Conservation (phyloP, 2,888 invertebrate genomes). For the Saturnia japonica region DNA sequence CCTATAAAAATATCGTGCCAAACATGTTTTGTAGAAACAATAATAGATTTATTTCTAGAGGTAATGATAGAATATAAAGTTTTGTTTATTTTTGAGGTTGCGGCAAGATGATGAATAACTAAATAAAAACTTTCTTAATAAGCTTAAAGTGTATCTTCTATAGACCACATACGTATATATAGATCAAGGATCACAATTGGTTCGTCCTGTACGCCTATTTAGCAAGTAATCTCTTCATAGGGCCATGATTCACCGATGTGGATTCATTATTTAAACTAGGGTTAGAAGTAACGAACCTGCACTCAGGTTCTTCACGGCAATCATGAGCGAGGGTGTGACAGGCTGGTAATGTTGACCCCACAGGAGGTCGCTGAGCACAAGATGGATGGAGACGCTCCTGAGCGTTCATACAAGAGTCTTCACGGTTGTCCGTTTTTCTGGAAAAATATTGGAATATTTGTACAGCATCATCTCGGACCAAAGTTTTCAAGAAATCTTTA, state of each 20-base stretch:
- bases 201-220: too few relatives aligned
- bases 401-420: conserved; percentile 93
- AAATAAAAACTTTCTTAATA: too few relatives aligned
- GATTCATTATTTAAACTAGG: not conserved
- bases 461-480: not conserved
- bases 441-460: conserved; percentile 28
- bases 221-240: too few relatives aligned
- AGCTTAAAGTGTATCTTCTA: too few relatives aligned
- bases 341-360: conserved; percentile 88
- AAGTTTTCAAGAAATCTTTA: not conserved
- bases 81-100: too few relatives aligned
- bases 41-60: too few relatives aligned
- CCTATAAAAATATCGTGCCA: too few relatives aligned
- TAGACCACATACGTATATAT: too few relatives aligned
- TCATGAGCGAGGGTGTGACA: conserved; percentile 92
- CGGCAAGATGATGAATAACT: too few relatives aligned
- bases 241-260: not conserved
- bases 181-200: too few relatives aligned
- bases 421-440: conserved; percentile 93
- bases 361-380: conserved; percentile 91
- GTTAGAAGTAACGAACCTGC: conserved; percentile 84
- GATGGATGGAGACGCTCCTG: conserved; percentile 94
- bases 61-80: too few relatives aligned
- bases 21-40: too few relatives aligned
- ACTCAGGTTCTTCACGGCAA: conserved; percentile 91